These are phyloP conservation scores for Ramphastos sulfuratus DNA, from an alignment of 2,113 vertebrate species.

Conservation along the genomic window DNA sequence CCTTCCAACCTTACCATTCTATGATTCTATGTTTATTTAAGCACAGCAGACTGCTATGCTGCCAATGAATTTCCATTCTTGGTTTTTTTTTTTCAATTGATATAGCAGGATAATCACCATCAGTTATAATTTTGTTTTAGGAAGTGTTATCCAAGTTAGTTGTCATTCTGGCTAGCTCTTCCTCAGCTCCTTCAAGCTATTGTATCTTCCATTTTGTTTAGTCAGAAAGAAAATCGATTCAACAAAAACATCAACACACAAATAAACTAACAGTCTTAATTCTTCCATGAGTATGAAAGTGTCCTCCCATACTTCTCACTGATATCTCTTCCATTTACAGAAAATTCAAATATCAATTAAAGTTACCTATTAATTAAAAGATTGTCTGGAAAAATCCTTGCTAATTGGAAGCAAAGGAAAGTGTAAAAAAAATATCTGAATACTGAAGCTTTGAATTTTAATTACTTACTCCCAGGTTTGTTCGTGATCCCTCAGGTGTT, in stretches of 20 bases:
- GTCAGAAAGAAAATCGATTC: slow-evolving; percentile 48
- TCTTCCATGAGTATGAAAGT: slow-evolving; percentile 32
- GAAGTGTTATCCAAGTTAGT: slow-evolving; percentile 3
- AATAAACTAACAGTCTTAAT: slow-evolving; percentile 65
- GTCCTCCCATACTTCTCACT: slow-evolving; percentile 27
- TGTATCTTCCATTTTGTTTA: slow-evolving; percentile 52
- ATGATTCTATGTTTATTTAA: neutral
- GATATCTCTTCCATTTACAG: slow-evolving; percentile 62
- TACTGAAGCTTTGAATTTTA: slow-evolving; percentile 79
- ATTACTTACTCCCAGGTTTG: slow-evolving; percentile 73
- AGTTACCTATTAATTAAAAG: slow-evolving; percentile 83
- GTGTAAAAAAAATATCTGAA: slow-evolving; percentile 75
- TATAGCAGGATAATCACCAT: neutral
- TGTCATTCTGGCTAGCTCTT: neutral
- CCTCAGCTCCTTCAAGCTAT: slow-evolving; percentile 41
- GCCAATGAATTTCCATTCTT: neutral
- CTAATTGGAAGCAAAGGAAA: slow-evolving; percentile 75
- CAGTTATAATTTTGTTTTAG: neutral
- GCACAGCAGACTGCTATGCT: neutral
- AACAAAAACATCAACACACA: slow-evolving; percentile 48
- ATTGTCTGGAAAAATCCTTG: slow-evolving; percentile 73
- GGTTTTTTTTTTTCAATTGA: neutral
- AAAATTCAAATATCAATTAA: slow-evolving; percentile 77
- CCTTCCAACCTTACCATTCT: too few relatives aligned
- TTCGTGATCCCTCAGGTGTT: slow-evolving; percentile 65